Base-by-base conservation (phyloP, 2,113 vertebrate species). In the Empidonax traillii region DNA sequence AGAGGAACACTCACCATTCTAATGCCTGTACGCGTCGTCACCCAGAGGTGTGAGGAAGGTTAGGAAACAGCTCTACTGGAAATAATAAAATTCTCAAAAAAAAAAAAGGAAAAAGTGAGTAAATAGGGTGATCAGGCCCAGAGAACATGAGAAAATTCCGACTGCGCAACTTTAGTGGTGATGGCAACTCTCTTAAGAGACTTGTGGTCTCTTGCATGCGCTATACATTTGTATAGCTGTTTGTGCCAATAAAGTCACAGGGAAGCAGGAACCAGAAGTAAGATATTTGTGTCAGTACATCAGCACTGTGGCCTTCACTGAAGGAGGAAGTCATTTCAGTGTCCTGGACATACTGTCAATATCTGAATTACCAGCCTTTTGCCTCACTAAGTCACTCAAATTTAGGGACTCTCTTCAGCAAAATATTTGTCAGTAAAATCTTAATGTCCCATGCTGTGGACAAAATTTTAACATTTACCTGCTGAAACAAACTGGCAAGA, bases 11-110 rank as follows among this genome's bases (percentile, higher is more conserved):
- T 92, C 43, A 16, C 39, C 2, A 4, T 59, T 89, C 35, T 46
- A 41, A 74, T 33, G 68, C 53, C 25, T 2, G 1, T 33, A n/a
- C 0, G 0, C 0, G 0, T 93, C 67, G 63, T 83, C 63, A 51
- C 51, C 20, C 20, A 18, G 44, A 87, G 46, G 39, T 23, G 30
- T 2, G 25, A 81, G 66, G 59, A 76, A 81, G 33, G 59, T 69
- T 75, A 82, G 33, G 68, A 78, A 90, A 65, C 28, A 53, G 61
- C 37, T 78, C 52, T 79, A 2, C 43, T 8, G 22, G 65, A 22
- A 30, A 68, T 6, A 6, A 5, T 10, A 28, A 67, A 51, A 88
- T 24, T 67, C n/a, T 77, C 59, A 73, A 68, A 59, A 20, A 65
- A 59, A 20, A 65, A 71, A 56, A 59, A 47, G n/a, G n/a, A 55